These are phyloP conservation scores for Limanda limanda DNA, from an alignment of 2,113 vertebrate genomes.

Conservation along the genomic window DNA sequence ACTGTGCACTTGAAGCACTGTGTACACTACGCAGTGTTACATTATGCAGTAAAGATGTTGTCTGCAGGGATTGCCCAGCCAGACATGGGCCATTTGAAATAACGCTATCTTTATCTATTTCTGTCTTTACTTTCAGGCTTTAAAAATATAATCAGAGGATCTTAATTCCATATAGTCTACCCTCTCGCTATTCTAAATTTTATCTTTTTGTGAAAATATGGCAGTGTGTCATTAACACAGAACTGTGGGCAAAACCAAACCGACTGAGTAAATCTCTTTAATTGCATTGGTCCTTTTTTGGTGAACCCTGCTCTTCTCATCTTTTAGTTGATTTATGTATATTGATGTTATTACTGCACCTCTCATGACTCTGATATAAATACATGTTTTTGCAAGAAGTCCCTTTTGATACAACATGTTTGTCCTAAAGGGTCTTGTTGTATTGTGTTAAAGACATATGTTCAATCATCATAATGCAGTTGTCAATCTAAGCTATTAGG, in stretches of 20 bases:
- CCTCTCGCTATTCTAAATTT: constrained; percentile 48
- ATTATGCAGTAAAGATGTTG: no score
- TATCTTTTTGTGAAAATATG: constrained; percentile 58
- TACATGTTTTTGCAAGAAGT: constrained; percentile 26
- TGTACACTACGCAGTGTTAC: no score
- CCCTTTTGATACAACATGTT: constrained; percentile 18
- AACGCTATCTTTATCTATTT: constrained; percentile 55
- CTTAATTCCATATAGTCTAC: constrained; percentile 27
- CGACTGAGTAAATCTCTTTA: constrained; percentile 65
- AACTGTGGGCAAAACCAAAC: constrained; percentile 61
- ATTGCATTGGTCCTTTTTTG: constrained; percentile 52
- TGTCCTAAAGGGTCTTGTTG: constrained; percentile 4
- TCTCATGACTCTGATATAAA: constrained; percentile 31
- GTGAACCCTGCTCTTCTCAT: constrained; percentile 46
- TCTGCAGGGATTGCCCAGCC: constrained; percentile 36
- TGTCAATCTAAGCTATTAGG: constrained; percentile 28
- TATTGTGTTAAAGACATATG: constrained; percentile 5
- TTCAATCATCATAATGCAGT: constrained; percentile 33
- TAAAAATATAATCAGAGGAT: constrained; percentile 55
- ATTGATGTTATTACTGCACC: constrained; percentile 41
- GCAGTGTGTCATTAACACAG: constrained; percentile 64
- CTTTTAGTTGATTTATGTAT: constrained; percentile 42
- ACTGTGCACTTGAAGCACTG: constrained; percentile 1
- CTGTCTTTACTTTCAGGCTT: constrained; percentile 33
- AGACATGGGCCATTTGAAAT: constrained; percentile 42